Evolutionary conservation across 2,888 invertebrate genomes (phyloP), one percentile per base, ranked within the genome.

Genomic region (Gnatocerus cornutus): DNA sequence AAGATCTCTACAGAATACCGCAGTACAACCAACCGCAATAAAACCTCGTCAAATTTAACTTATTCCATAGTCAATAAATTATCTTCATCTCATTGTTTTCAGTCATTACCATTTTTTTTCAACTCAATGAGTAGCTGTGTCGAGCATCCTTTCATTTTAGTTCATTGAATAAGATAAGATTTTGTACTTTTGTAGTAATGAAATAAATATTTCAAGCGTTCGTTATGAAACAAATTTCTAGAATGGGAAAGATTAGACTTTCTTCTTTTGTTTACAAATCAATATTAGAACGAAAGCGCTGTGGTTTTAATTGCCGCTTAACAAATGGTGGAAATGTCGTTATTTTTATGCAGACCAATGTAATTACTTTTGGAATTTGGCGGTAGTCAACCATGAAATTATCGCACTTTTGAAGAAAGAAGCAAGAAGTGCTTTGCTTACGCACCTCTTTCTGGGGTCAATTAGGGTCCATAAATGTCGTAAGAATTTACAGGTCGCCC

Each of bases 1-100:
- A 93, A 80, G 95, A 95, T 79, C 87, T 95, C 5, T 95, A 95
- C 86, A 91, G 90, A 79, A 90, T 84, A 45, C 80, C 81, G 9
- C 69, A 74, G 4, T 78, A 80, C 56, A 75, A 75, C 63, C 75
- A 71, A 63, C 73, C 69, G 56, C 72, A 74, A 55, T 68, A 16
- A 62, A 45, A 55, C 30, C 61, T 56, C 69, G 41, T 12, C n/a
- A 4, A 41, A 12, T 3, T n/a, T 68, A 56, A 52, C 52, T 50
- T 63, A 46, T 45, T 59, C 46, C n/a, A 41, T 33, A 59, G 46
- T 46, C 56, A 58, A 58, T 58, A 43, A 46, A 59, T 46, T 59
- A 59, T 45, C 46, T 59, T 30, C 33, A 30, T 14, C 9, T 30
- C 56, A 56, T 56, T 41, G 41, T 56, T 59, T 12, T 13, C 30